Conservation (phyloP, 2,888 invertebrate species). For the Portevinia maculata region DNA sequence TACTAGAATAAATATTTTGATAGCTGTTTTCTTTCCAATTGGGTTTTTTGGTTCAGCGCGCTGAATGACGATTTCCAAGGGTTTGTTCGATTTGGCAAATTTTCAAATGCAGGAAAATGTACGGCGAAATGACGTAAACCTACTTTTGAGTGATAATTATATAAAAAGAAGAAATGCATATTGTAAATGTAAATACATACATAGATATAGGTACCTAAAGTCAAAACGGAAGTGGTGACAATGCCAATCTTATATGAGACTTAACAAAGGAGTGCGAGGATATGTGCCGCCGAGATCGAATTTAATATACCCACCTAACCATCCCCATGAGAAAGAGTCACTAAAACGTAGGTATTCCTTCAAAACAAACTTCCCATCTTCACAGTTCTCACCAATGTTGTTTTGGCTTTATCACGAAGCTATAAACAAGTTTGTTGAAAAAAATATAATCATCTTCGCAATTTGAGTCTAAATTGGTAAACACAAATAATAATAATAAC, state of each 20-base stretch:
- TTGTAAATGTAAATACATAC: too few relatives aligned
- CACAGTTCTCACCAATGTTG: conserved; percentile 2
- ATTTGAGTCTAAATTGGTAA: conserved; percentile 35
- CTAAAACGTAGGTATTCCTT: conserved; percentile 66
- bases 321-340: conserved; percentile 48
- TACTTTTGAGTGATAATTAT: too few relatives aligned
- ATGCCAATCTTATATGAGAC: conserved; percentile 5
- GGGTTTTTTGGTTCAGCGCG: too few relatives aligned
- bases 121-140: too few relatives aligned
- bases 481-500: conserved; percentile 21
- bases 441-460: conserved; percentile 45
- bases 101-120: too few relatives aligned
- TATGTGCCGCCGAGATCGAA: conserved; percentile 16
- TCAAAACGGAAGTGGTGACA: conserved; percentile 22
- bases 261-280: neutral
- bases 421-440: conserved; percentile 58
- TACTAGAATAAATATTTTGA: too few relatives aligned
- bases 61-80: too few relatives aligned
- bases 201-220: neutral
- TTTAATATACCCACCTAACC: too few relatives aligned
- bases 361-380: conserved; percentile 57
- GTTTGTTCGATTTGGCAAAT: too few relatives aligned
- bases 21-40: too few relatives aligned
- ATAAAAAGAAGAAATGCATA: too few relatives aligned
- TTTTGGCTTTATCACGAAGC: conserved; percentile 30